Base-by-base conservation (phyloP, 1,140 invertebrate species). In the Pinna nobilis region DNA sequence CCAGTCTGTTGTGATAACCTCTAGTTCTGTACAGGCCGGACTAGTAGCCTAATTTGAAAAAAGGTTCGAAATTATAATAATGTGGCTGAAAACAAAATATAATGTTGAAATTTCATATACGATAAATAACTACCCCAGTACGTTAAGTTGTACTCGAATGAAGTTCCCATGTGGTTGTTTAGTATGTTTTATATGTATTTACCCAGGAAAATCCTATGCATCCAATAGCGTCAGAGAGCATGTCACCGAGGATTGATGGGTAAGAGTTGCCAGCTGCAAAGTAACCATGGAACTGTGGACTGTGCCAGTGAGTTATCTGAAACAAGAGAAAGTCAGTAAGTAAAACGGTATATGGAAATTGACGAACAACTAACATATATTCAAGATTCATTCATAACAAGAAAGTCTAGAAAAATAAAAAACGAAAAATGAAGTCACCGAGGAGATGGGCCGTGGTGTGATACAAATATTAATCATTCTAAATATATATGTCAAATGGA, bases 1-100 rank as follows among this genome's bases (percentile, higher is more conserved):
- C 98, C 97, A 99, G 86, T 99, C 95, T 93, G 98, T 94, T 63
- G 96, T 94, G 0, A 95, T 91, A 2, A 97, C 94, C 90, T 99
- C 97, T 1, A 99, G 90, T 89, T 99, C 97, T 0, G 97, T 99
- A 81, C 95, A 97, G 0, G 95, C 95, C 0, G 97, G 97, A 50
- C 84, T 81, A 13, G 84, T 71, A 90, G 23, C 98, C 95, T 91
- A 33, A 44, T 37, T 33, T 18, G 35, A 32, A 6, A 44, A 2
- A 39, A 20, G 35, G 35, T 13, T 33, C 11, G 57, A 20, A 25
- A 35, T 11, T 41, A 37, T 25, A 33, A 15, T 60, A 20, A 9
- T 35, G 30, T 30, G 11, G n/a, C n/a, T n/a, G n/a, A n/a, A n/a
- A n/a, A n/a, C n/a, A n/a, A n/a, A n/a, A n/a, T n/a, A n/a, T n/a